A percentile compares a stretch with the other conserved stretches of the same genome.
phyloP scores from a whole-genome alignment of 2,113 vertebrate genomes.

The Axis porcinus region DNA sequence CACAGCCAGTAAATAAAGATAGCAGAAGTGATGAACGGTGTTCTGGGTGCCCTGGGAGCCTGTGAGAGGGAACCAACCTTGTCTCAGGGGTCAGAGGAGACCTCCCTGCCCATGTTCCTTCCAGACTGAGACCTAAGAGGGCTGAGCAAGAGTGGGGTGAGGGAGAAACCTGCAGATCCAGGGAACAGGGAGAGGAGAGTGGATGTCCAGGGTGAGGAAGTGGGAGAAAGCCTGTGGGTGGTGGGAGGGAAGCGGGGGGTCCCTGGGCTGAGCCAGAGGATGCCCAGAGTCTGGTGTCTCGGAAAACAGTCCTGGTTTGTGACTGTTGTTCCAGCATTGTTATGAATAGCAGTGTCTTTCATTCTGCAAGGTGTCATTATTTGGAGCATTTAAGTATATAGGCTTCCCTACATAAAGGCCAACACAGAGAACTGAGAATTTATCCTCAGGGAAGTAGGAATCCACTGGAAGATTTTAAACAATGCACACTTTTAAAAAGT shows the following conservation, averaged over 20 bases:
- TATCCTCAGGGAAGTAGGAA: neutral
- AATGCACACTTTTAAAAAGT: neutral
- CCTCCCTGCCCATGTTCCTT: neutral
- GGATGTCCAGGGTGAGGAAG: fast-evolving
- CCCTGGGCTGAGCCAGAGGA: neutral
- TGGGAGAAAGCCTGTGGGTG: neutral
- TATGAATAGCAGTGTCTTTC: neutral
- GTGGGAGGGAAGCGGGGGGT: fast-evolving
- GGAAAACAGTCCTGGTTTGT: neutral
- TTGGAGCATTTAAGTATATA: neutral
- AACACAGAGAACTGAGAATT: neutral
- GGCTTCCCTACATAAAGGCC: neutral
- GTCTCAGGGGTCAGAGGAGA: neutral
- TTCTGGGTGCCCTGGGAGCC: neutral
- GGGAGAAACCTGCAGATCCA: neutral
- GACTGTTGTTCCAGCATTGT: no score
- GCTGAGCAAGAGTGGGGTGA: neutral
- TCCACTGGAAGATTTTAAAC: neutral
- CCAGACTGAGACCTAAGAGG: neutral
- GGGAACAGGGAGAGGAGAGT: neutral
- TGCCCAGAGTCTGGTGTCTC: neutral
- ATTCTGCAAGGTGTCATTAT: neutral
- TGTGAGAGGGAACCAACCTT: neutral
- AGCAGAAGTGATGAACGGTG: neutral
- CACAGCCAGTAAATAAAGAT: no score